Conservation (phyloP, 1,140 invertebrate genomes). For the Heliconius melpomene region DNA sequence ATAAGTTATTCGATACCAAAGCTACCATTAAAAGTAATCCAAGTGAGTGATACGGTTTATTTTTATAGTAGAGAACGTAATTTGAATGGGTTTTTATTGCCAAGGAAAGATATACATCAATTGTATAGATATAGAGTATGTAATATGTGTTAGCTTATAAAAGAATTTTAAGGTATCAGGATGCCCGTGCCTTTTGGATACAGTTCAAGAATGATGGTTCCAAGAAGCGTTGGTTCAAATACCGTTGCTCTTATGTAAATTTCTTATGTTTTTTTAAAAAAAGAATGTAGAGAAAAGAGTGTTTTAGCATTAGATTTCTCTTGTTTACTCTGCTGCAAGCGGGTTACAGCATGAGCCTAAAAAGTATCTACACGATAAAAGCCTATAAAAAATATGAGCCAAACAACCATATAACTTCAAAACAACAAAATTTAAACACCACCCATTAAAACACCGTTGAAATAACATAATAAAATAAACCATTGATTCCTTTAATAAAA, state of each 20-base stretch:
- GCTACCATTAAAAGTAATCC: constrained; percentile 50
- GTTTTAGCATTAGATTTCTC: no score
- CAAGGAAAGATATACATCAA: neutral
- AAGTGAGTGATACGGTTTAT: constrained; percentile 70
- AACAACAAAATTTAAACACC: neutral
- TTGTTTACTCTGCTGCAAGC: neutral
- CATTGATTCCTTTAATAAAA: constrained; percentile 36
- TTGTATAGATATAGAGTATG: neutral
- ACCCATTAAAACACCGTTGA: constrained; percentile 20
- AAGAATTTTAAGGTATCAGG: neutral
- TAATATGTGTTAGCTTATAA: neutral
- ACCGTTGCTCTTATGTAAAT: no score
- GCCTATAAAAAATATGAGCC: neutral
- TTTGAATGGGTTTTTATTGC: constrained; percentile 67
- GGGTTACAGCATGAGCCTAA: neutral
- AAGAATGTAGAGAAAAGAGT: no score
- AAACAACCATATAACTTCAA: neutral
- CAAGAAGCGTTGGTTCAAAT: no score
- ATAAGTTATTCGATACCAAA: neutral
- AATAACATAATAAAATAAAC: constrained; percentile 45
- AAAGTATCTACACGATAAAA: neutral
- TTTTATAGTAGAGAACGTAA: constrained; percentile 73
- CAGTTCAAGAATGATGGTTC: no score
- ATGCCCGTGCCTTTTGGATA: no score
- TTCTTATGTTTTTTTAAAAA: no score